phyloP scores from a whole-genome alignment of 2,888 invertebrate species.

The Elegia similella region DNA sequence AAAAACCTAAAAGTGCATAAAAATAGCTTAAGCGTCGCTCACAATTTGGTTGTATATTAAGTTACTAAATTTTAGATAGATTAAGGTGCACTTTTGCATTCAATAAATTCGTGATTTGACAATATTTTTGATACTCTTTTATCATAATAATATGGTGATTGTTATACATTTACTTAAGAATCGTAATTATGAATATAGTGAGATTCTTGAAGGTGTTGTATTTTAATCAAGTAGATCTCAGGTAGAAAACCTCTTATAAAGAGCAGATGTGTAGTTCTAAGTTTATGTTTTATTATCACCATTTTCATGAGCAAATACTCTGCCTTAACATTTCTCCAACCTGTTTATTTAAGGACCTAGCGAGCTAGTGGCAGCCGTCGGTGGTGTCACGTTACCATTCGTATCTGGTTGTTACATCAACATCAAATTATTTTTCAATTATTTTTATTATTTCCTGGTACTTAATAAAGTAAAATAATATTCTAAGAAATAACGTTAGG shows the following conservation, averaged over 20 bases:
- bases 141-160: too few species aligned
- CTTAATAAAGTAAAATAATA: conserved; percentile 16
- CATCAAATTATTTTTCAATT: conserved; percentile 14
- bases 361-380: conserved; percentile 70
- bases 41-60: neutral
- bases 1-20: neutral
- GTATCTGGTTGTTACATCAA: conserved; percentile 33
- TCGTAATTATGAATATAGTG: too few species aligned
- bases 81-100: neutral
- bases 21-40: neutral
- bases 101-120: neutral
- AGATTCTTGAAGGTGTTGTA: too few species aligned
- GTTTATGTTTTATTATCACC: neutral
- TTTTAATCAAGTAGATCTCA: too few species aligned
- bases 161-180: too few species aligned
- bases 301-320: neutral
- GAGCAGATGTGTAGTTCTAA: too few species aligned
- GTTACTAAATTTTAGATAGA: neutral
- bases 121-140: too few species aligned
- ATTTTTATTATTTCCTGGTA: neutral
- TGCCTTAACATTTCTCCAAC: neutral
- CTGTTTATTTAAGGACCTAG: conserved; percentile 42
- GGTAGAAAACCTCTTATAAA: too few species aligned
- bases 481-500: conserved; percentile 30
- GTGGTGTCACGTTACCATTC: conserved; percentile 79